Percentiles rank a stretch among this genome's conserved stretches.
phyloP scores from a whole-genome alignment of 2,888 invertebrate genomes.

The Hoplodrina ambigua region DNA sequence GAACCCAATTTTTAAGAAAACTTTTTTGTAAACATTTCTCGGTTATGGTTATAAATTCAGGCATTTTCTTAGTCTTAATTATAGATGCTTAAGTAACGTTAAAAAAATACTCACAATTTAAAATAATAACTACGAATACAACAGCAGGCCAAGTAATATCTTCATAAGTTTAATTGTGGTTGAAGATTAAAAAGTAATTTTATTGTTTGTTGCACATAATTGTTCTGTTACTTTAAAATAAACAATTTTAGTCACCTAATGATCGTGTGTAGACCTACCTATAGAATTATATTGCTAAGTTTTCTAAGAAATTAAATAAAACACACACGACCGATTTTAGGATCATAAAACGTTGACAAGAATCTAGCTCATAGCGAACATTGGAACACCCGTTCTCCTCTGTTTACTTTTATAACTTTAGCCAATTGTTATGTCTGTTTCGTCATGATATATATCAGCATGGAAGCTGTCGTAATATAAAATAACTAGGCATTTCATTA shows the following conservation, averaged over 20 bases:
- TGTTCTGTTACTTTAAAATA: not conserved
- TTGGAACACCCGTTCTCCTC: conserved; percentile 51
- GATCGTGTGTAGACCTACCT: not conserved
- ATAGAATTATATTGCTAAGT: not conserved
- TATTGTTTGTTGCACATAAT: conserved; percentile 19
- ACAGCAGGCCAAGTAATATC: conserved; percentile 5
- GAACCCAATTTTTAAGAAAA: not conserved
- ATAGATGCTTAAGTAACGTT: not conserved
- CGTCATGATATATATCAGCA: conserved; percentile 37
- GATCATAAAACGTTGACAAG: conserved; percentile 29
- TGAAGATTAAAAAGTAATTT: conserved; percentile 31
- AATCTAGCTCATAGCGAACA: conserved; percentile 47
- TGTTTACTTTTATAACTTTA: conserved; percentile 59
- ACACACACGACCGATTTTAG: conserved; percentile 16
- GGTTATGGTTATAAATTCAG: no score
- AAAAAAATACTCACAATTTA: not conserved
- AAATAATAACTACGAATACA: not conserved
- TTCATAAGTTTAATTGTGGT: conserved; percentile 36
- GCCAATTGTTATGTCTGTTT: conserved; percentile 49
- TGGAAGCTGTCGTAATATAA: conserved; percentile 31
- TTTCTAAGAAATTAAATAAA: conserved; percentile 10
- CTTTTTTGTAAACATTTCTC: not conserved
- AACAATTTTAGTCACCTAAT: conserved; percentile 2
- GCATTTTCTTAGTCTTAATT: not conserved
- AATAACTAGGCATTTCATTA: conserved; percentile 41